Percentiles rank a stretch among this genome's conserved stretches.
These are phyloP conservation scores for Cynopterus sphinx DNA, from an alignment of 2,797 vertebrate species.

Conservation along the genomic window DNA sequence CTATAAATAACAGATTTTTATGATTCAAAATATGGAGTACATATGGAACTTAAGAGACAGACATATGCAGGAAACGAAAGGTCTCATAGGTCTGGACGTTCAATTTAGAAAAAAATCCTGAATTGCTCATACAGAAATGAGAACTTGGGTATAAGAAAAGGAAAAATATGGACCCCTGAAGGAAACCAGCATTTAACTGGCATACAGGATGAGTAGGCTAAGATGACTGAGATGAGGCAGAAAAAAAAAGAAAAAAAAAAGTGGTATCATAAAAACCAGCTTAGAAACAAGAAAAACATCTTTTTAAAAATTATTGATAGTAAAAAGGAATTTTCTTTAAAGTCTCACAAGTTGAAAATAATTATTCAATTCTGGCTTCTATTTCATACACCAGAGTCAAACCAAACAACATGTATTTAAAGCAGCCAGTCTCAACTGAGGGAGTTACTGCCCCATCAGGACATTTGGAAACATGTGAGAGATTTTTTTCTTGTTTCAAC, in stretches of 20 bases:
- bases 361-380: not conserved
- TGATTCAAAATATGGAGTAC: not conserved
- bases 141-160: not conserved
- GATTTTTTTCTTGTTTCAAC: not conserved
- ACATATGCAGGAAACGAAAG: not conserved
- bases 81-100: not conserved
- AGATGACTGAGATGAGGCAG: not conserved
- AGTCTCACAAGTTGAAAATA: not conserved
- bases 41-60: not conserved
- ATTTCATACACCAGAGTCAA: not conserved
- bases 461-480: not conserved
- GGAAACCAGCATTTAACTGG: not conserved
- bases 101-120: not conserved
- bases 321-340: not conserved
- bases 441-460: not conserved
- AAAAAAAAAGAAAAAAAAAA: not conserved
- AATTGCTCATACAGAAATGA: not conserved
- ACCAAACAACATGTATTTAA: not conserved
- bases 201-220: not conserved
- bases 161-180: not conserved
- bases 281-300: not conserved
- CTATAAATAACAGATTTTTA: slow-evolving; percentile 1
- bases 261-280: not conserved
- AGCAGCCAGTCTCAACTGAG: not conserved
- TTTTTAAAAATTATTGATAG: not conserved